Evolutionary conservation across 2,797 vertebrate species (phyloP), one percentile per base, ranked within the genome.

Genomic region (Gallinago nigripennis): DNA sequence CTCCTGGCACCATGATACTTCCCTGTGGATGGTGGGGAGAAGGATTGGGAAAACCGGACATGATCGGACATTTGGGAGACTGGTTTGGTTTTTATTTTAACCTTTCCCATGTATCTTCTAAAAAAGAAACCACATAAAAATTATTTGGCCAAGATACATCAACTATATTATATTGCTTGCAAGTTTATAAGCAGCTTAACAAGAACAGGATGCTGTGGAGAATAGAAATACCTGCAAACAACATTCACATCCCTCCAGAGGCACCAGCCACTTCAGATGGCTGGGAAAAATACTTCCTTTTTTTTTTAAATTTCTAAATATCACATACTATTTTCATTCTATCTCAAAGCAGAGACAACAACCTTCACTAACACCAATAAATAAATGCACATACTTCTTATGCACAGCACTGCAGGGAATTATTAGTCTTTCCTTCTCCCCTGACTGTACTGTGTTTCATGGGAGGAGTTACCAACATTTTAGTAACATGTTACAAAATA

Each of bases 211-310:
- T 81, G 37, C 66, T 69, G 53, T 45, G 45, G 81, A 91, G 86
- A 84, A 56, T 25, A 91, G 77, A 92, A 89, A 88, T 72, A 84
- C 71, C 71, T 90, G 68, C 80, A 84, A 88, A 91, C 48, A 93
- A 30, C 45, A 66, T 61, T 41, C 53, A 8, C 37, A 60, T 51
- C 45, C 69, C 84, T 81, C 86, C 57, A 72, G 86, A 76, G 82
- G 31, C 82, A 88, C 46, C 64, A 81, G 41, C 27, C 37, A 78
- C 56, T 79, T 70, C 58, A 39, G 23, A 39, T 33, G 37, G 37
- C 73, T 53, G 20, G 33, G 53, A 51, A 82, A 91, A 91, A 84
- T 9, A 28, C 53, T 77, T 88, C 8, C 41, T 50, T 75, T 77
- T 88, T 90, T 78, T 50, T 39, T 13, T 11, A 13, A 16, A 21